Evolutionary conservation across 1,140 invertebrate species (phyloP), one percentile per base, ranked within the genome.

Genomic region (Polyergus mexicanus): DNA sequence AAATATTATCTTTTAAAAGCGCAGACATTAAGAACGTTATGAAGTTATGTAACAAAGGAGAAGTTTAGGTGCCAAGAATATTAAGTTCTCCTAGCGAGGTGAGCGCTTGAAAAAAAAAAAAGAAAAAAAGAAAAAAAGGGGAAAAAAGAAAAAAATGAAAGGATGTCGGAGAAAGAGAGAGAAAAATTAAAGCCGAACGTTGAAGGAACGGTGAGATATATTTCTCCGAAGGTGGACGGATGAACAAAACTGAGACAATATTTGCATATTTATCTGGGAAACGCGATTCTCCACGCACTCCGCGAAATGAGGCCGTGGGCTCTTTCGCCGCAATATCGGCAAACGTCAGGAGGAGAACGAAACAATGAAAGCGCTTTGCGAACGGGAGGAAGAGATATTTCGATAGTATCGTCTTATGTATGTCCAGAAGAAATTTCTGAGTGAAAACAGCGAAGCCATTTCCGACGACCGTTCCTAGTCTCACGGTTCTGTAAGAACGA

Each of bases 381-480:
- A 54, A 58, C 51, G 66, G 51, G 60, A 28, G 44, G 28, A 22
- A 19, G 69, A n/a, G 44, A n/a, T 32, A 28, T 85, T 54, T 80
- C 44, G 19, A 47, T 86, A 38, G 56, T 44, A 60, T 68, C 32
- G 62, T 81, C 76, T 89, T 72, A 63, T 89, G 83, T 72, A 63
- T 89, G 83, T 88, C 87, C 84, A 88, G 87, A 86, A 86, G 88
- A 89, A 88, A 88, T 89, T 88, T 88, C 68, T 62, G 75, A 86
- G 74, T 63, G 87, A 86, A 89, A 88, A 86, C 69, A 86, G 78
- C 56, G 68, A 80, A 88, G 66, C 83, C 58, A 66, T 72, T 72
- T 58, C 60, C 85, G 76, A 41, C 68, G 85, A 74, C 86, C 84
- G 38, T 68, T 83, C 74, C 68, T 35, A 63, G 66, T 51, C 76